Evolutionary conservation across 2,113 vertebrate species (phyloP).

Genomic region (Tetrax tetrax): DNA sequence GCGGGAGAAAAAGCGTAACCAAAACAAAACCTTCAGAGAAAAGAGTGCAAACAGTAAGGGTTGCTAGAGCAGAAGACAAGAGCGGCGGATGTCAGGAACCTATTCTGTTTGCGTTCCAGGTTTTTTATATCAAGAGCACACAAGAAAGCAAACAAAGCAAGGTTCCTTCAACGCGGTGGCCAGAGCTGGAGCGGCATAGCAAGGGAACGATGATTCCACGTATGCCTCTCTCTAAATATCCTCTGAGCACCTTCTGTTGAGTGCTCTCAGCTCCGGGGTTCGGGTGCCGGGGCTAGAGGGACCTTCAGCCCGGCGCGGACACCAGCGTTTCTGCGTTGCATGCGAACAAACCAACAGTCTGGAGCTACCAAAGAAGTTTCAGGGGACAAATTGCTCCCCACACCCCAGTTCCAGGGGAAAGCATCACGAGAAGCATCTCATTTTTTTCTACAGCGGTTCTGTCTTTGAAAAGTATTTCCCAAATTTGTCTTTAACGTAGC

Average conservation of each 20-base stretch:
- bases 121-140: too few relatives aligned
- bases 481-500: neutral
- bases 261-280: neutral
- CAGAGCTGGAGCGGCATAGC: accelerated
- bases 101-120: too few relatives aligned
- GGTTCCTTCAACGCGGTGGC: accelerated
- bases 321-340: neutral
- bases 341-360: accelerated
- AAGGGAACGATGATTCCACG: accelerated
- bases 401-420: neutral
- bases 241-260: neutral
- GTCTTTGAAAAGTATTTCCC: neutral
- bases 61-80: too few relatives aligned
- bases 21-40: too few relatives aligned
- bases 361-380: neutral
- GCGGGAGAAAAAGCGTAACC: too few relatives aligned
- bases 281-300: too few relatives aligned
- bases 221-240: neutral
- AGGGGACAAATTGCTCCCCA: accelerated
- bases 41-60: too few relatives aligned
- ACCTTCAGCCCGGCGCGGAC: neutral
- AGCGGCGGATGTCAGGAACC: too few relatives aligned
- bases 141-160: neutral
- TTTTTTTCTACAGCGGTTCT: neutral
- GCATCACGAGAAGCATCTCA: neutral